Evolutionary conservation across 2,888 invertebrate genomes (phyloP).

Genomic region (Dolichopus griseipennis): DNA sequence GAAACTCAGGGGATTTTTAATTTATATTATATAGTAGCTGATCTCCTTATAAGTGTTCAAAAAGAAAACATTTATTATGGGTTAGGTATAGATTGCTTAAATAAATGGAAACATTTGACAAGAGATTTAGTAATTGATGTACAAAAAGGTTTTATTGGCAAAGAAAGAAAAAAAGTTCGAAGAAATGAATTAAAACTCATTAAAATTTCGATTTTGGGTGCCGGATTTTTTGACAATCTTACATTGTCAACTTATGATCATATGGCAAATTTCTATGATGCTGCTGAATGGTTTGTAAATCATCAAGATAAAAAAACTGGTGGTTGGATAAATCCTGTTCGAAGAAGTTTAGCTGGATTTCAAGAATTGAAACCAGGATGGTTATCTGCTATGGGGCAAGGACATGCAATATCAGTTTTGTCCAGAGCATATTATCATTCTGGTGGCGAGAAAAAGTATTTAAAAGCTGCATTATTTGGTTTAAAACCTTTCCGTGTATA

Average conservation of each 20-base stretch:
- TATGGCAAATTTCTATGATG: constrained; percentile 81
- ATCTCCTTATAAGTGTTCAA: constrained; percentile 62
- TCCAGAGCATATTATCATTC: constrained; percentile 82
- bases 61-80: constrained; percentile 81
- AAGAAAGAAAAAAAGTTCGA: constrained; percentile 34
- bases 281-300: constrained; percentile 85
- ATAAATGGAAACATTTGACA: constrained; percentile 69
- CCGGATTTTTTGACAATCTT: constrained; percentile 66
- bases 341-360: constrained; percentile 64
- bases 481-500: constrained; percentile 67
- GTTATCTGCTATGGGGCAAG: constrained; percentile 98
- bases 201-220: constrained; percentile 58
- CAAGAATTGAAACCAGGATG: constrained; percentile 77
- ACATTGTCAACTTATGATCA: constrained; percentile 77
- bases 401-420: constrained; percentile 91
- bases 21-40: constrained; percentile 73
- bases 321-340: constrained; percentile 89
- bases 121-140: constrained; percentile 84
- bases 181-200: constrained; percentile 48
- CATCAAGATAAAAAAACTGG: constrained; percentile 77
- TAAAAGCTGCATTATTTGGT: constrained; percentile 73
- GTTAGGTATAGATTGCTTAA: constrained; percentile 52
- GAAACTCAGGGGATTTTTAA: constrained; percentile 70
- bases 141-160: constrained; percentile 74
- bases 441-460: constrained; percentile 62